These are phyloP conservation scores for Drosophila pseudoananassae DNA, from an alignment of 1,140 invertebrate species.

Conservation along the genomic window DNA sequence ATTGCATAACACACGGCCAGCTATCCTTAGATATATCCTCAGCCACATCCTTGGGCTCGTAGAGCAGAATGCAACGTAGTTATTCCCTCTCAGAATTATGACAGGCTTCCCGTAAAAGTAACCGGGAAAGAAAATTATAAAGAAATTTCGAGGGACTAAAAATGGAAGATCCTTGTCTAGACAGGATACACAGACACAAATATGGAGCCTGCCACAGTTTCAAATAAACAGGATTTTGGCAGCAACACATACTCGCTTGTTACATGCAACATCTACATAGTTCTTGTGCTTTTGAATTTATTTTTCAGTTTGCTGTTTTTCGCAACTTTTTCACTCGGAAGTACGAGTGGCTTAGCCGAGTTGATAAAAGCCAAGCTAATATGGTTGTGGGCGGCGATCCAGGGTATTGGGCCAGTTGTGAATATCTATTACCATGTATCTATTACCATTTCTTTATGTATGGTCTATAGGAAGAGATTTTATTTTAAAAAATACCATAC, in stretches of 20 bases:
- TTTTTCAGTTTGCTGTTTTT: not conserved
- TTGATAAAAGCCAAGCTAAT: not conserved
- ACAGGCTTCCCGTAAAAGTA: conserved; percentile 2
- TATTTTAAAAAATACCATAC: too few relatives aligned
- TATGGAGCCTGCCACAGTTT: conserved; percentile 8
- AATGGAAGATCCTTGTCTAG: conserved; percentile 30
- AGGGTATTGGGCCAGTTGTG: not conserved
- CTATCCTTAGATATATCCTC: conserved; percentile 7
- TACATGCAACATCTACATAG: not conserved
- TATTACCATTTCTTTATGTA: too few relatives aligned
- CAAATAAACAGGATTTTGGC: conserved; percentile 39
- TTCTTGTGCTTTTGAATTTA: not conserved
- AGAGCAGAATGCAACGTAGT: conserved; percentile 17
- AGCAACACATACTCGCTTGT: not conserved
- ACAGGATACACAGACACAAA: not conserved
- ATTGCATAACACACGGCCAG: conserved; percentile 54
- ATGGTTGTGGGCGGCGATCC: not conserved
- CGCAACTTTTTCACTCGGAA: not conserved
- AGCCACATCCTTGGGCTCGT: conserved; percentile 5
- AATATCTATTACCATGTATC: too few relatives aligned
- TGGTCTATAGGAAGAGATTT: too few relatives aligned
- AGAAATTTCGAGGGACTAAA: not conserved
- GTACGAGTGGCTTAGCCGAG: not conserved
- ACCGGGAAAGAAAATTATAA: not conserved
- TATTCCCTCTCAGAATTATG: conserved; percentile 20